These are phyloP conservation scores for Sarcophaga peregrina DNA, from an alignment of 1,140 invertebrate genomes.

Conservation along the genomic window DNA sequence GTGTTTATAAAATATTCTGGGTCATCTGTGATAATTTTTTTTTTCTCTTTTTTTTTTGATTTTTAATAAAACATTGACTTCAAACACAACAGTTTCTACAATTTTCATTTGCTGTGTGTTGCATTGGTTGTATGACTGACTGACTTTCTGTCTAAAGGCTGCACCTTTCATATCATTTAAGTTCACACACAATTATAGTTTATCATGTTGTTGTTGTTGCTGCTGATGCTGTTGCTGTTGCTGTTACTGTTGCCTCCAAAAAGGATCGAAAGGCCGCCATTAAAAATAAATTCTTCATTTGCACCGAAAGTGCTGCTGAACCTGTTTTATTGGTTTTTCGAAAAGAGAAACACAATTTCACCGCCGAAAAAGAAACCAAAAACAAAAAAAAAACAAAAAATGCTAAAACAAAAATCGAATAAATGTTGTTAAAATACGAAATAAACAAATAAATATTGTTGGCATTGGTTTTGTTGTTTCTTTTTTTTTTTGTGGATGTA, in stretches of 20 bases:
- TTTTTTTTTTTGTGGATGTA: no score
- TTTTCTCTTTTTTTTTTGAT: no score
- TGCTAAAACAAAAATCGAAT: no score
- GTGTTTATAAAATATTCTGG: slow-evolving; percentile 9
- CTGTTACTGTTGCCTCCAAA: not conserved
- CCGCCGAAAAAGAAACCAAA: not conserved
- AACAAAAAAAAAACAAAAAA: not conserved
- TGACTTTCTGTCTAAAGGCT: slow-evolving; percentile 1
- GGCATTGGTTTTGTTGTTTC: not conserved
- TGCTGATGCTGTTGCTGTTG: not conserved
- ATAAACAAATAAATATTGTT: not conserved
- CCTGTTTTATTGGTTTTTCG: not conserved
- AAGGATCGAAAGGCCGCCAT: slow-evolving; percentile 18
- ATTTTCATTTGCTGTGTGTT: slow-evolving; percentile 12
- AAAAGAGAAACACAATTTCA: slow-evolving; percentile 25
- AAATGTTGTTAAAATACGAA: not conserved
- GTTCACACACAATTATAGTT: slow-evolving; percentile 21
- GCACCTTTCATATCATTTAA: slow-evolving; percentile 24
- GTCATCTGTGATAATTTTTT: not conserved
- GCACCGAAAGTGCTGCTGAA: not conserved
- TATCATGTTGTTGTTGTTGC: not conserved
- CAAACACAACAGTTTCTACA: not conserved
- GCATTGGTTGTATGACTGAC: not conserved
- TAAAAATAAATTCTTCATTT: slow-evolving; percentile 9
- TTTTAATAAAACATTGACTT: not conserved